Conservation (phyloP, 1,140 invertebrate species). For the Drosophila quadrilineata region DNA sequence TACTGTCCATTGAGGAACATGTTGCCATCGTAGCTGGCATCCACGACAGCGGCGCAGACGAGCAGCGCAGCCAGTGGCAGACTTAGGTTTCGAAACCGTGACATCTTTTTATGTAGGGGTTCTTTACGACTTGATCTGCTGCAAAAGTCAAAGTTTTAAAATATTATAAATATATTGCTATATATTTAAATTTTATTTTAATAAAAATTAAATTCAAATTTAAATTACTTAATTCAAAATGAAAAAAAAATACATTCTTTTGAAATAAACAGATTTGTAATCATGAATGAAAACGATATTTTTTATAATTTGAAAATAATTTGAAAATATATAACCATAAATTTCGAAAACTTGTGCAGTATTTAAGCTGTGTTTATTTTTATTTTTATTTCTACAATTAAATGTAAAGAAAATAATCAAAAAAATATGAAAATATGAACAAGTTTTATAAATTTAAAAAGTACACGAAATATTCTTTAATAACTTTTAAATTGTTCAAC, state of each 20-base stretch:
- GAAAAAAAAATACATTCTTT: no score
- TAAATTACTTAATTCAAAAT: not conserved
- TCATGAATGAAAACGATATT: not conserved
- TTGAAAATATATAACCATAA: not conserved
- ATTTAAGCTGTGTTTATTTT: no score
- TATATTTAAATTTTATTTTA: not conserved
- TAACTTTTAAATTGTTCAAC: no score
- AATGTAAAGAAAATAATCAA: not conserved
- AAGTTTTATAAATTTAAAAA: not conserved
- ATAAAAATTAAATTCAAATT: not conserved
- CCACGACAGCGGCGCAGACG: conserved; percentile 16
- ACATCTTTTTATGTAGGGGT: conserved; percentile 31
- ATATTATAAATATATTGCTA: not conserved
- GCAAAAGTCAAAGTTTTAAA: not conserved
- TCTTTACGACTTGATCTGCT: not conserved
- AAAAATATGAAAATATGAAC: not conserved
- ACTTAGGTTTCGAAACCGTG: conserved; percentile 40
- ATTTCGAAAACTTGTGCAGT: no score
- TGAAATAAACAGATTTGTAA: not conserved
- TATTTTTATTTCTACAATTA: not conserved
- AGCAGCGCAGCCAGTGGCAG: conserved; percentile 42
- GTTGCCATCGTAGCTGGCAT: conserved; percentile 58
- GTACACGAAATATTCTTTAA: not conserved
- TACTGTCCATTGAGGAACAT: conserved; percentile 79
- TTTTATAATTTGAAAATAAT: not conserved